Percentiles rank a stretch among this genome's conserved stretches.
phyloP scores from a whole-genome alignment of 2,888 invertebrate genomes.

The Chironomus tentans region DNA sequence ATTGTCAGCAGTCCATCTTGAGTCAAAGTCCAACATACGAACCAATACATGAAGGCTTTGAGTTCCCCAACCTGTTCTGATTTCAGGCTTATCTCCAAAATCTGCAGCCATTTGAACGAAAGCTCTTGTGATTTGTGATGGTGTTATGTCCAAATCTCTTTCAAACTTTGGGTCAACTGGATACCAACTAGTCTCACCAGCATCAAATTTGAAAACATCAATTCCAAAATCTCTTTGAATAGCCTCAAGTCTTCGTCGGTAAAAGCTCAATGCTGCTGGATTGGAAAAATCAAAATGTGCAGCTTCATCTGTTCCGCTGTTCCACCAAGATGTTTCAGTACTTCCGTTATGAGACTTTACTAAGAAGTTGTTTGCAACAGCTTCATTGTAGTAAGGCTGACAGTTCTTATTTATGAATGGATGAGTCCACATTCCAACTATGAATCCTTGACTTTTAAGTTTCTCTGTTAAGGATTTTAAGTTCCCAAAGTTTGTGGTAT shows the following conservation, averaged over 20 bases:
- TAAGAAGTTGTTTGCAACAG: conserved; percentile 37
- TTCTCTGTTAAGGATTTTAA: conserved; percentile 44
- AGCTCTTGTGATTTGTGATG: conserved; percentile 47
- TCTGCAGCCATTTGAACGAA: conserved; percentile 50
- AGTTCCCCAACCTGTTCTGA: conserved; percentile 61
- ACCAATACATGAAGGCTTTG: conserved; percentile 63
- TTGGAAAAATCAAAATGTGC: conserved; percentile 54
- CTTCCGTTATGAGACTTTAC: conserved; percentile 35
- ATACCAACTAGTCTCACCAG: conserved; percentile 64
- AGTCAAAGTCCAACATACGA: conserved; percentile 71
- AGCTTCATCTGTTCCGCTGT: conserved; percentile 34
- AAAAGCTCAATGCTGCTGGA: conserved; percentile 45
- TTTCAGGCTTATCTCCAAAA: conserved; percentile 57
- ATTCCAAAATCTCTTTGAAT: conserved; percentile 48
- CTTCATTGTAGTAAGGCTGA: conserved; percentile 45
- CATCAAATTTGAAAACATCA: conserved; percentile 72
- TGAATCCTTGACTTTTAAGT: conserved; percentile 44
- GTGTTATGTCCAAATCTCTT: conserved; percentile 38
- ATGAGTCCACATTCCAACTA: conserved; percentile 55
- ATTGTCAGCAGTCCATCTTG: conserved; percentile 57
- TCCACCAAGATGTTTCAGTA: conserved; percentile 36
- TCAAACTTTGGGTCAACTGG: conserved; percentile 42
- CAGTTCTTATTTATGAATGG: conserved; percentile 54
- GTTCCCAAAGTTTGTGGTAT: conserved; percentile 47
- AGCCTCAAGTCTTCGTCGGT: conserved; percentile 37